Conservation (phyloP, 30 jellyfish, hydroid and myxozoan genomes). For the Calvadosia cruxmelitensis region DNA sequence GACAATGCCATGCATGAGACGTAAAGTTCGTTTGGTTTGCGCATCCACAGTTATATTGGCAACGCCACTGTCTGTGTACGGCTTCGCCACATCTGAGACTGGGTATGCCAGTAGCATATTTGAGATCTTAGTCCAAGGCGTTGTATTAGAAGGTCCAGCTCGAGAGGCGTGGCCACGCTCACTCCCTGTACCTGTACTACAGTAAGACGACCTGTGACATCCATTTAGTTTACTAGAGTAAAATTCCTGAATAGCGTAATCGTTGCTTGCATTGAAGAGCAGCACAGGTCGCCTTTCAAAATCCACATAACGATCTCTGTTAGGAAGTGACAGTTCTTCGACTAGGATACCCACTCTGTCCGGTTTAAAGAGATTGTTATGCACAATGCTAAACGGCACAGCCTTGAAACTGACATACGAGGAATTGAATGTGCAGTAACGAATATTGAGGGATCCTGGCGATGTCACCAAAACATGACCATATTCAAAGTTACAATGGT, state of each 20-base stretch:
- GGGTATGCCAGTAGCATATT: neutral
- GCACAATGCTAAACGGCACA: constrained; percentile 50
- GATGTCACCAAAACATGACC: constrained; percentile 53
- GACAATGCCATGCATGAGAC: constrained; percentile 38
- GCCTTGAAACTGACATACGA: constrained; percentile 63
- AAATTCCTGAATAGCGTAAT: neutral
- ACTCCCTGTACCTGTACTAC: neutral
- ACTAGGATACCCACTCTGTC: constrained; percentile 58
- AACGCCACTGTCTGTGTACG: neutral
- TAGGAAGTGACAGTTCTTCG: constrained; percentile 53
- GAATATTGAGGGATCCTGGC: constrained; percentile 51
- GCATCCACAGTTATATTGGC: constrained; percentile 18
- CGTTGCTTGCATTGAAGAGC: neutral
- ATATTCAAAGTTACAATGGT: constrained; percentile 53
- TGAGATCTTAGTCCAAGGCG: neutral
- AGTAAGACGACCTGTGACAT: neutral
- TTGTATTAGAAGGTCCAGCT: neutral
- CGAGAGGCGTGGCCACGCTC: too few species aligned
- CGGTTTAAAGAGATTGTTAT: constrained; percentile 51
- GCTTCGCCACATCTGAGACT: neutral
- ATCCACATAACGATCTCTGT: neutral
- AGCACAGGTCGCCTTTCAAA: neutral
- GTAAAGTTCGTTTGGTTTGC: constrained; percentile 17
- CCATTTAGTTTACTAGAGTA: neutral
- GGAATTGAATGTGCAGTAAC: constrained; percentile 55